These are phyloP conservation scores for Lophochroa leadbeateri DNA, from an alignment of 2,113 vertebrate species.

Conservation along the genomic window DNA sequence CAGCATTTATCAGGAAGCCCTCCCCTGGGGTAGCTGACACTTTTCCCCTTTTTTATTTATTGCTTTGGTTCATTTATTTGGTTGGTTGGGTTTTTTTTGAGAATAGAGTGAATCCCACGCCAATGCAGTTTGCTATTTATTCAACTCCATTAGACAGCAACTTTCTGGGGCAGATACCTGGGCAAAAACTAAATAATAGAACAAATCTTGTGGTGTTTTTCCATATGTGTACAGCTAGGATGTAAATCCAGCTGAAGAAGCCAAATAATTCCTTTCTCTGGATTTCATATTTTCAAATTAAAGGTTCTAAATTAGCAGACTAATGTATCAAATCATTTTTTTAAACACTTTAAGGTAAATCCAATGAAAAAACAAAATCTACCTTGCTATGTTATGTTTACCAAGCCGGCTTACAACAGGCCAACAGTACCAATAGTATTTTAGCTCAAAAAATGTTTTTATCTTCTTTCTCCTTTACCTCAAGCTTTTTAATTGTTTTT, in stretches of 20 bases:
- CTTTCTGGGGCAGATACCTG: not conserved
- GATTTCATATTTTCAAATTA: not conserved
- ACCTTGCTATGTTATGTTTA: not conserved
- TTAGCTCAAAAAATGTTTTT: not conserved
- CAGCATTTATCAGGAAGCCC: not conserved
- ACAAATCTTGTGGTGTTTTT: fast-evolving
- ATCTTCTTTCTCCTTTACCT: not conserved
- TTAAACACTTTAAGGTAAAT: not conserved
- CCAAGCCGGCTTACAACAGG: not conserved
- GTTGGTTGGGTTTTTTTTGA: not conserved
- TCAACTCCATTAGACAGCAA: not conserved
- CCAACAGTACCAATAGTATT: not conserved
- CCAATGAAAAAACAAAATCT: not conserved
- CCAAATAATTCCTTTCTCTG: not conserved
- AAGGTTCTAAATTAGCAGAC: fast-evolving
- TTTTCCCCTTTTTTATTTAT: not conserved
- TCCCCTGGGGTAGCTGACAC: not conserved
- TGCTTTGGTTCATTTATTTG: not conserved
- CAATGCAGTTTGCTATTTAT: not conserved
- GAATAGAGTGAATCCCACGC: not conserved
- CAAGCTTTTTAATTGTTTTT: not conserved
- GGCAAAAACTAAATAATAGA: not conserved
- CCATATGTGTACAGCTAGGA: not conserved
- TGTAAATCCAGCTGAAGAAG: not conserved
- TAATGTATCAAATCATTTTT: not conserved